Base-by-base conservation (phyloP, 2,888 invertebrate species). In the Bellardia bayeri region DNA sequence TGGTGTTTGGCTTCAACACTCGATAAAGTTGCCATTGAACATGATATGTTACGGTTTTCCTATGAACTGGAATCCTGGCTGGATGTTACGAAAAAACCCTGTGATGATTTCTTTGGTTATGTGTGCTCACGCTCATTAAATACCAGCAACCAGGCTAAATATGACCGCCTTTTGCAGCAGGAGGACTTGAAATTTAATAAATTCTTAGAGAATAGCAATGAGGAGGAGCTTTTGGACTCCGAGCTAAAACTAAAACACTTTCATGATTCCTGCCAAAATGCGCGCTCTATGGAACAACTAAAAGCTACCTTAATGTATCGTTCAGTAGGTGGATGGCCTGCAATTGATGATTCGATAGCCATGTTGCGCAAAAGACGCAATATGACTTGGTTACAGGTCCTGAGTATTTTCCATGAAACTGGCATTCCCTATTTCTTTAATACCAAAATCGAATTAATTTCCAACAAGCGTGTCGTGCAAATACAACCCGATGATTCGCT, bases 281-380 rank as follows among this genome's bases (percentile, higher is more conserved):
- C 90, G 11, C 92, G 94, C 5, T 89, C 90, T 0, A 66, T 89
- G 54, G 91, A 91, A 3, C 90, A 92, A 1, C 82, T 93, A 37
- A 91, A 90, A 33, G 81, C 84, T 2, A 91, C 92, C 3, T 90
- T 91, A 71, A 89, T 93, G 54, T 93, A 93, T 68, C 91, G 90
- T 9, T 86, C 86, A 9, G 91, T 90, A n/a, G 92, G 92, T 5
- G 93, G 93, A 5, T 93, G 93, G 93, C 94, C 94, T 13, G 92
- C 91, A 1, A 88, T 93, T 14, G 92, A 93, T 42, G 85, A 90
- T 1, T 82, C 75, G 0, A 56, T 85, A 3, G 23, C 71, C 3
- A 90, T 89, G 81, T 51, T 89, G 30, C 89, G 90, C 2, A 90
- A 88, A 14, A 88, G 90, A 2, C 89, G 89, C n/a, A 92, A 90